phyloP scores from a whole-genome alignment of 2,113 vertebrate genomes.

The Phyllostomus hastatus region DNA sequence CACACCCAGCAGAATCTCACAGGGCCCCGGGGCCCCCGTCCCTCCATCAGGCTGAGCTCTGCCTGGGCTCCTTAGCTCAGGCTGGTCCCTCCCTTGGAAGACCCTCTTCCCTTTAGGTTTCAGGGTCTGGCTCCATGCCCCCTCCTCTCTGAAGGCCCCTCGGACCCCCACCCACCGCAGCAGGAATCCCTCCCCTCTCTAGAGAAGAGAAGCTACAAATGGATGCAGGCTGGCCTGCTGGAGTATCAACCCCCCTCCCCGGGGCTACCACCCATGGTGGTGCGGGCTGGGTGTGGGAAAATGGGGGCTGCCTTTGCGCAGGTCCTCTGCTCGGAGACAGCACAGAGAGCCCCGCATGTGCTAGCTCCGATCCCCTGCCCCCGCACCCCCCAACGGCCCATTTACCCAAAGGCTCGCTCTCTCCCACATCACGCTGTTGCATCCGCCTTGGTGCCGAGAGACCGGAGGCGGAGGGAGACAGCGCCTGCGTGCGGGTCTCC shows the following conservation, averaged over 20 bases:
- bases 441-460: not conserved
- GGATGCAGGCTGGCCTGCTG: not conserved
- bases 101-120: not conserved
- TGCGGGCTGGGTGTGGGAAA: not conserved
- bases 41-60: not conserved
- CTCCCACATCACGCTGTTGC: fast-evolving
- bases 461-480: not conserved
- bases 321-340: not conserved
- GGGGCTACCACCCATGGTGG: not conserved
- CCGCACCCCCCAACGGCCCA: not conserved
- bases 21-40: not conserved
- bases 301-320: not conserved
- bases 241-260: fast-evolving
- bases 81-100: not conserved
- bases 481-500: not conserved
- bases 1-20: not conserved
- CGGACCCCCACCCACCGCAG: too few relatives aligned
- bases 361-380: not conserved
- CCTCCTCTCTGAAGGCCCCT: not conserved
- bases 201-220: not conserved
- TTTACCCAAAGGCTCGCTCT: fast-evolving
- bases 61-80: not conserved
- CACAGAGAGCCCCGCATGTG: not conserved
- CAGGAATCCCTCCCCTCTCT: not conserved
- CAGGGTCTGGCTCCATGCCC: not conserved